Base-by-base conservation (phyloP, 2,113 vertebrate genomes). In the Phyllopteryx taeniolatus region DNA sequence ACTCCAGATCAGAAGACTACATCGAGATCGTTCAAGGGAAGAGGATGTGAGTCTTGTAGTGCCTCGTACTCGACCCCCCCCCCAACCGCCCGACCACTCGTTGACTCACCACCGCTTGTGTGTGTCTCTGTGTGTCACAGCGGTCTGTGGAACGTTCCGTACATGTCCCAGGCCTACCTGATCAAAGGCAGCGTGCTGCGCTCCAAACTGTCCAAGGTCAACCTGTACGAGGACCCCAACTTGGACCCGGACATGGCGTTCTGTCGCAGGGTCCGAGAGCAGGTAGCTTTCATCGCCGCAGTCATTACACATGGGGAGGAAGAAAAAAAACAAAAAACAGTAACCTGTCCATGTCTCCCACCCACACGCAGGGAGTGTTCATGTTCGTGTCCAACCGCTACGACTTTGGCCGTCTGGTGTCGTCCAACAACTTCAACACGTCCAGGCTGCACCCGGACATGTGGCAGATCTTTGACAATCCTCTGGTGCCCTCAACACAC, bases 381-480 rank as follows among this genome's bases (percentile, higher is more conserved):
- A 84, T 90, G 88, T 90, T 84, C 0, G 84, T 90, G 49, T 86
- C 87, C 1, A 90, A 90, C 78, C 80, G 85, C 0, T 84, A 89
- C 0, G 87, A 90, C 62, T 90, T 89, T 0, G 89, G 89, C 0
- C 86, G 86, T 2, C 72, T 90, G 59, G 83, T 89, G 67, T 69
- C 81, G 0, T 87, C 86, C 2, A 2, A 78, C 42, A 89, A 68
- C 79, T 90, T 83, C 83, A 90, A 90, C 86, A 88, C 86, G 0
- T 83, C 87, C 69, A 68, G 79, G 6, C 86, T 90, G 0, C 83
- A 90, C 60, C 87, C 87, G 0, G 89, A 90, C 87, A 85, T 90
- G 87, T 90, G 89, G 89, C 89, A 90, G 84, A 90, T 90, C 75
- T 89, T 89, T 1, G 88, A 90, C 79, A 90, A 89, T 72, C 88